Evolutionary conservation across 2,888 invertebrate species (phyloP).

Genomic region (Chloroclysta siterata): DNA sequence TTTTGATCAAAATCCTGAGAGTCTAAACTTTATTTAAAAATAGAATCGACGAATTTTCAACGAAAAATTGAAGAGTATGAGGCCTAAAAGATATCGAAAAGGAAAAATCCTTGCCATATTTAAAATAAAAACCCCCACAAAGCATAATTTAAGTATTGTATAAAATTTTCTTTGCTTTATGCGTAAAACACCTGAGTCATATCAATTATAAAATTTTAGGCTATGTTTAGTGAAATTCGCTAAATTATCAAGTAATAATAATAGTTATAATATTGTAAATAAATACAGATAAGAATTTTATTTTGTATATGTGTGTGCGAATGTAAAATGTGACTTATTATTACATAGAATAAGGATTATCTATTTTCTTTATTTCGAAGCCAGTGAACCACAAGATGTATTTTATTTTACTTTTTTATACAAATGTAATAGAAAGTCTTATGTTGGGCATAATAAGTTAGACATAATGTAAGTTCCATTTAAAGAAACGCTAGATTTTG

Average conservation of each 20-base stretch:
- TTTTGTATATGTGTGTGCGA: slow-evolving; percentile 81
- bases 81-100: slow-evolving; percentile 64
- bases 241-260: slow-evolving; percentile 55
- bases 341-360: slow-evolving; percentile 59
- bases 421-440: slow-evolving; percentile 21
- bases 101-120: slow-evolving; percentile 44
- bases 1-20: slow-evolving; percentile 40
- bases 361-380: slow-evolving; percentile 44
- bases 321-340: slow-evolving; percentile 75
- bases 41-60: slow-evolving; percentile 51
- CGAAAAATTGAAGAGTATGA: slow-evolving; percentile 49
- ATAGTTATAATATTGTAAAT: slow-evolving; percentile 59
- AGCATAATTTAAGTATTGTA: slow-evolving; percentile 45
- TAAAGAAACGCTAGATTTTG: slow-evolving; percentile 29
- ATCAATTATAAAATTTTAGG: slow-evolving; percentile 73
- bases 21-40: slow-evolving; percentile 41
- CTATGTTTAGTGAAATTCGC: slow-evolving; percentile 68
- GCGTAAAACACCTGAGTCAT: slow-evolving; percentile 76
- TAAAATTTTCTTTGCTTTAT: slow-evolving; percentile 54
- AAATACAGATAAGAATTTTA: slow-evolving; percentile 53
- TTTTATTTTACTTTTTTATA: slow-evolving; percentile 12
- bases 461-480: slow-evolving; percentile 8
- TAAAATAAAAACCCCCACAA: slow-evolving; percentile 33
- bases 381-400: slow-evolving; percentile 28
- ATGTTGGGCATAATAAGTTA: slow-evolving; percentile 10